These are phyloP conservation scores for Chaenogobius annularis DNA, from an alignment of 2,113 vertebrate genomes.

Conservation along the genomic window DNA sequence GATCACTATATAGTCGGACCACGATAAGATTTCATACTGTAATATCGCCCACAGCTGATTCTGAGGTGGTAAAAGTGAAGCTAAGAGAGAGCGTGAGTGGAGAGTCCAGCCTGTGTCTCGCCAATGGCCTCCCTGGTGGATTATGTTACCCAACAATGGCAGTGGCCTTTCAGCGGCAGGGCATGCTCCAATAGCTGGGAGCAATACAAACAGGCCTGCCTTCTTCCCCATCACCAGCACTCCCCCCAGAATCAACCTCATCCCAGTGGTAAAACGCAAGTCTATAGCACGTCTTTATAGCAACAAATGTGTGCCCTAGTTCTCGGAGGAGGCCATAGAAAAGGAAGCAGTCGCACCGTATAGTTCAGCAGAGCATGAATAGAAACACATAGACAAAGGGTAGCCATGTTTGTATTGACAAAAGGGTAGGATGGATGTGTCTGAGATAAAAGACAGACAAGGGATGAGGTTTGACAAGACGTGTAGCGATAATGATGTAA, in stretches of 20 bases:
- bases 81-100: constrained; percentile 15
- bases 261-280: constrained; percentile 36
- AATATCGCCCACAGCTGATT: not conserved
- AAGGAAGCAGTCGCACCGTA: constrained; percentile 23
- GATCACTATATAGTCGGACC: too few species aligned
- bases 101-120: constrained; percentile 51
- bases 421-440: not conserved
- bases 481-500: constrained; percentile 1
- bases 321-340: constrained; percentile 33
- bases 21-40: not conserved
- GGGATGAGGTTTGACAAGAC: constrained; percentile 9
- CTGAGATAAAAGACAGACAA: constrained; percentile 11
- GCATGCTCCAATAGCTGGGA: constrained; percentile 59
- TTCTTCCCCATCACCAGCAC: constrained; percentile 18
- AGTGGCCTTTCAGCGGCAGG: constrained; percentile 65
- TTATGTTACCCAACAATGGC: constrained; percentile 71
- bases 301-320: constrained; percentile 40
- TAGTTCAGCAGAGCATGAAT: constrained; percentile 14
- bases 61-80: constrained; percentile 26
- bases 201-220: constrained; percentile 59
- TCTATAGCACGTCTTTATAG: constrained; percentile 45
- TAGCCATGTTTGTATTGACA: constrained; percentile 4
- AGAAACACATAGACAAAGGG: constrained; percentile 12
- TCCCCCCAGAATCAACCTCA: constrained; percentile 41
- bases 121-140: constrained; percentile 66